Conservation (phyloP, 2,797 vertebrate genomes). For the Varecia variegata region DNA sequence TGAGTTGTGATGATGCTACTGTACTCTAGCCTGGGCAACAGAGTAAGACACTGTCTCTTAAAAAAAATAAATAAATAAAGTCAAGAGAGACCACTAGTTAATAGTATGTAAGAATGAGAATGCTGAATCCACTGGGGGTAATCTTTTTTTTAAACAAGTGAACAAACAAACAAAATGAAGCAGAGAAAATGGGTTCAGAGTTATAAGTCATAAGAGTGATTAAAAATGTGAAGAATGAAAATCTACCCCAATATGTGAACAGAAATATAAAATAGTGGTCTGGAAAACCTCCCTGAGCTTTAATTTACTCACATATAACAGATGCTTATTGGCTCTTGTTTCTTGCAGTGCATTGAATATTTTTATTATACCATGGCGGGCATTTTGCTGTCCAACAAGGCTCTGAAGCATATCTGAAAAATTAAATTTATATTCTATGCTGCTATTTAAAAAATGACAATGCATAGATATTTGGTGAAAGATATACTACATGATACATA, state of each 20-base stretch:
- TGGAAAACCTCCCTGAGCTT: not conserved
- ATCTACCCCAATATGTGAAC: not conserved
- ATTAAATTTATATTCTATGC: constrained; percentile 5
- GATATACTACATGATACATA: not conserved
- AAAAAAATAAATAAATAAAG: not conserved
- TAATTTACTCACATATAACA: constrained; percentile 93
- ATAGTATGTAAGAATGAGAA: no score
- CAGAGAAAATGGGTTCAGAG: not conserved
- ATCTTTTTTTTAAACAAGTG: not conserved
- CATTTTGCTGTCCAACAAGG: constrained; percentile 99
- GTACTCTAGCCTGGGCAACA: not conserved
- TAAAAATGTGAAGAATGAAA: not conserved
- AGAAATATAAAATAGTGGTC: not conserved
- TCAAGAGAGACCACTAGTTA: not conserved
- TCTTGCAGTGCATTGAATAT: constrained; percentile 98
- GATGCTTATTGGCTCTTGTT: constrained; percentile 96
- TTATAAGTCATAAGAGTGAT: not conserved
- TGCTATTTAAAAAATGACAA: not conserved
- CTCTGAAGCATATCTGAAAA: constrained; percentile 94
- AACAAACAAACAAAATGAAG: not conserved
- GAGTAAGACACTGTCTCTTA: not conserved
- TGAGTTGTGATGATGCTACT: not conserved
- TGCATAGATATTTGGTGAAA: not conserved
- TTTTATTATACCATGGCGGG: constrained; percentile 96
- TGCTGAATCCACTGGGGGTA: fast-evolving